Base-by-base conservation (phyloP, 92 coral and sea anemone species). In the Zoanthus gigantus region DNA sequence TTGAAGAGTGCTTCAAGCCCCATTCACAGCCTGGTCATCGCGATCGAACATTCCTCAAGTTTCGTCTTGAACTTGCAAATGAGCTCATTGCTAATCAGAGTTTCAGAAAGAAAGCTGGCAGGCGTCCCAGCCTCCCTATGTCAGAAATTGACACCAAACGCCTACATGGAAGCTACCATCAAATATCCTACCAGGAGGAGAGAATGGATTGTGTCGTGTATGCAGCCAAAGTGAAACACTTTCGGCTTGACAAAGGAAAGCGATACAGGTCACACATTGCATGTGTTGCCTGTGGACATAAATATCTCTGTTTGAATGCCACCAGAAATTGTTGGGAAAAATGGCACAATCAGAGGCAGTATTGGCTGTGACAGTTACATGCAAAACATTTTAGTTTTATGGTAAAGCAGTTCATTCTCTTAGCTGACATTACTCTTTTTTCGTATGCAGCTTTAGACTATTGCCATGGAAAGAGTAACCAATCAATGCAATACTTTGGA, bases 261-360 rank as follows among this genome's bases (percentile, higher is more conserved):
- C 9, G 11, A 52, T 7, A 52, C 83, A 75, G n/a, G 45, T 74
- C 89, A 52, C 60, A 75, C 72, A 74, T 72, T 32, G 56, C 9
- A 52, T 86, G 89, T 48, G 50, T 67, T 54, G 58, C 83, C 16
- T 86, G 89, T 60, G 89, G 68, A 50, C 5, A 81, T 15, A 86
- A 76, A 66, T 83, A 83, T 8, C 54, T 86, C 42, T 86, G 89
- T 61, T 9, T 75, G 29, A 50, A 45, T 46, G 7, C 83, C 65
- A 72, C n/a, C 12, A 50, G 83, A 12, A 85, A 85, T 45, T 74
- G 89, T 47, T 85, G 89, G 89, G 47, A 85, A 53, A 74, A 85
- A 53, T 74, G 83, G 89, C 82, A 71, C 28, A 18, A 76, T 8
- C 1, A 7, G 73, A 3, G 73, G 73, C 37, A 68, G 73, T 68